Percentiles rank a stretch among this genome's conserved stretches.
These are phyloP conservation scores for Chloroclysta siterata DNA, from an alignment of 2,888 invertebrate genomes.

Conservation along the genomic window DNA sequence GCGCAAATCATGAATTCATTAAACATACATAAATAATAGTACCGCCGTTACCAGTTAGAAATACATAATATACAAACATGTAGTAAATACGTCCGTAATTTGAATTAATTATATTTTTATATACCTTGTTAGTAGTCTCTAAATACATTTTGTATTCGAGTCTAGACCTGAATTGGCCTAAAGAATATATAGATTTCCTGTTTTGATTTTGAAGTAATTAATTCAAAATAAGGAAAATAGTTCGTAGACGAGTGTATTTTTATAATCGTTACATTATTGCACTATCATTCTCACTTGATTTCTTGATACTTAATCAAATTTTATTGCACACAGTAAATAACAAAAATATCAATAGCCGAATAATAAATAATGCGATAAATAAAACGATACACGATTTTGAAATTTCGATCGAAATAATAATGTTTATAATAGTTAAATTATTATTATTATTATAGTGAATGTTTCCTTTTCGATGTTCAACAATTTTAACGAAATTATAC, in stretches of 20 bases:
- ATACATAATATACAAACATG: conserved; percentile 44
- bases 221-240: conserved; percentile 53
- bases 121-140: conserved; percentile 30
- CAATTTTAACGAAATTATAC: conserved; percentile 22
- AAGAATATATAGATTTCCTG: conserved; percentile 14
- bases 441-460: conserved; percentile 36
- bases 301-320: conserved; percentile 24
- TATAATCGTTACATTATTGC: conserved; percentile 28
- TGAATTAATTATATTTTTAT: conserved; percentile 53
- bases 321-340: conserved; percentile 32
- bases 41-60: conserved; percentile 78
- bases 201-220: conserved; percentile 45
- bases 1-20: conserved; percentile 31
- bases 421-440: conserved; percentile 37
- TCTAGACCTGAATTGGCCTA: conserved; percentile 36
- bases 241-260: conserved; percentile 30
- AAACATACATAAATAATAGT: conserved; percentile 58
- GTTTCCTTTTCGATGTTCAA: conserved; percentile 25
- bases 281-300: conserved; percentile 22
- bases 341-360: conserved; percentile 30
- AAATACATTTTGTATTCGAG: conserved; percentile 23
- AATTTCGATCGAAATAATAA: conserved; percentile 41
- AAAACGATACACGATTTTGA: conserved; percentile 37
- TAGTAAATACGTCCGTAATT: conserved; percentile 50
- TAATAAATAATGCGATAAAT: conserved; percentile 25